phyloP scores from a whole-genome alignment of 2,113 vertebrate genomes.

The Syngnathoides biaculeatus region DNA sequence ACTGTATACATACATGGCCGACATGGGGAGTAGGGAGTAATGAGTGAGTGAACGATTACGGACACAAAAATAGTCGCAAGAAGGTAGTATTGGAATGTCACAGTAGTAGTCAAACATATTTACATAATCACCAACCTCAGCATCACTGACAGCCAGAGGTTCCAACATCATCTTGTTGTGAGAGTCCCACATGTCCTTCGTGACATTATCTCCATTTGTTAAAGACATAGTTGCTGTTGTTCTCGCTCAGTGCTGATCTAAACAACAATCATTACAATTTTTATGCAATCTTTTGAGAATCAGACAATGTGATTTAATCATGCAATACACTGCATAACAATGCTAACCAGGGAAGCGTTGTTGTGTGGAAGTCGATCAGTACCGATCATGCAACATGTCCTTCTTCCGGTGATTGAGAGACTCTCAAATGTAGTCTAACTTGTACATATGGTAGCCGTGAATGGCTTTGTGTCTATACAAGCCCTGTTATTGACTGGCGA shows the following conservation, averaged over 20 bases:
- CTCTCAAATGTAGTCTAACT: too few species aligned
- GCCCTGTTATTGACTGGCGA: too few species aligned
- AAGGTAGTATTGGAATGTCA: background rate
- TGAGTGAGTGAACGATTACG: too few species aligned
- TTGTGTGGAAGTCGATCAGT: too few species aligned
- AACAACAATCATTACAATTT: background rate
- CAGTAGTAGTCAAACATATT: background rate
- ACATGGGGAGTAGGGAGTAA: too few species aligned
- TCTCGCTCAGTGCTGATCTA: slow-evolving; percentile 18
- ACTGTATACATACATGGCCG: too few species aligned
- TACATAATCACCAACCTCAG: slow-evolving; percentile 76
- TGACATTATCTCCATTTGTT: slow-evolving; percentile 33
- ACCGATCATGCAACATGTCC: too few species aligned
- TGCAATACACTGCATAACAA: background rate
- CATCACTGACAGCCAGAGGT: slow-evolving; percentile 78
- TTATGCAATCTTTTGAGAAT: background rate
- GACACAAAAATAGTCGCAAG: background rate
- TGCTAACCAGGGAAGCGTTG: background rate
- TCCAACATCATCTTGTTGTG: slow-evolving; percentile 88
- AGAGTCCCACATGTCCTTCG: slow-evolving; percentile 74
- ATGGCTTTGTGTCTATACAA: too few species aligned
- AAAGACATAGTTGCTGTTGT: slow-evolving; percentile 46
- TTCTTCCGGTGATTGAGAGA: too few species aligned
- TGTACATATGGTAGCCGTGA: too few species aligned
- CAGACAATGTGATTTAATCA: background rate